Percentiles rank a stretch among this genome's conserved stretches.
These are phyloP conservation scores for Ostrea denselamellosa DNA, from an alignment of 1,140 invertebrate genomes.

Conservation along the genomic window DNA sequence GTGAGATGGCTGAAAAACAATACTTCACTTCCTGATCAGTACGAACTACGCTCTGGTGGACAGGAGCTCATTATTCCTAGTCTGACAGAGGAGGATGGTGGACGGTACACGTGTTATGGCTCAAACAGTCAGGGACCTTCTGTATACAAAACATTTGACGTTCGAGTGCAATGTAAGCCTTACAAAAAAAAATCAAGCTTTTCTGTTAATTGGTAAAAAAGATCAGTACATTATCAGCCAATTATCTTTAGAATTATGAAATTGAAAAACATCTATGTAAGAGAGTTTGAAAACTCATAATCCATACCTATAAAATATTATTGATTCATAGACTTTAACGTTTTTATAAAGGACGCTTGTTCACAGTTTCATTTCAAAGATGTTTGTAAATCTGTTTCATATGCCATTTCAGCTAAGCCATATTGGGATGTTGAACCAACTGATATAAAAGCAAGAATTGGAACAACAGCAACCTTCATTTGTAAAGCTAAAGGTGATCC, in stretches of 20 bases:
- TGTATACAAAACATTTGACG: constrained; percentile 58
- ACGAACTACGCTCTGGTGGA: constrained; percentile 62
- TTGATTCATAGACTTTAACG: too few relatives aligned
- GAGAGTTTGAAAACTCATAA: too few relatives aligned
- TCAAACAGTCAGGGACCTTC: constrained; percentile 63
- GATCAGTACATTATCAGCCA: too few relatives aligned
- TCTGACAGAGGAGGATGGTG: constrained; percentile 68
- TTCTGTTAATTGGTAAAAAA: too few relatives aligned
- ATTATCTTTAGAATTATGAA: too few relatives aligned
- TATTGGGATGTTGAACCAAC: constrained; percentile 95
- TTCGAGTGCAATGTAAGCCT: constrained; percentile 73
- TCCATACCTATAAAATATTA: too few relatives aligned
- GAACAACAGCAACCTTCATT: constrained; percentile 90
- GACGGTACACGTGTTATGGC: constrained; percentile 73
- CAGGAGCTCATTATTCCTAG: constrained; percentile 70
- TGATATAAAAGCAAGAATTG: constrained; percentile 92
- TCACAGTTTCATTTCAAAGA: too few relatives aligned
- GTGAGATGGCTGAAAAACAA: constrained; percentile 69
- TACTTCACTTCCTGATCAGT: constrained; percentile 54
- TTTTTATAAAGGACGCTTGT: too few relatives aligned
- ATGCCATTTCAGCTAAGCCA: constrained; percentile 62
- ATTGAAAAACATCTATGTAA: too few relatives aligned
- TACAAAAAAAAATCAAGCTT: background rate
- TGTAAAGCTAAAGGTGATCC: constrained; percentile 94
- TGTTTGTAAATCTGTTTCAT: too few relatives aligned